Base-by-base conservation (phyloP, 2,113 vertebrate genomes). In the Osmerus eperlanus region DNA sequence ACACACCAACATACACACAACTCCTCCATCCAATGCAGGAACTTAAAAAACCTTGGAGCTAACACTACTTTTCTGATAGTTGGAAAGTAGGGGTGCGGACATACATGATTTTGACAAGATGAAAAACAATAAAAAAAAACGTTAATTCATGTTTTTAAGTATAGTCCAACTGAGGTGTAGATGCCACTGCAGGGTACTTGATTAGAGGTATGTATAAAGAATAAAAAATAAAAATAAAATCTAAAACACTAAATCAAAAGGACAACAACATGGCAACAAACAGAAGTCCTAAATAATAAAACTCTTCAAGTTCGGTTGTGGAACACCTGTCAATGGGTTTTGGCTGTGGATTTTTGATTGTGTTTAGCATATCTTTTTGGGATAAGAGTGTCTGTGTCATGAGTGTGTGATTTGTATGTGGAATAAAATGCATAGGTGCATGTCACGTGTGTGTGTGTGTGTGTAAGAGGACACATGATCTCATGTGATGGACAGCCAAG, bases 161-260 rank as follows among this genome's bases (percentile, higher is more conserved):
- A 89, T 86, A 83, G 80, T 89, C 87, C 85, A 89, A 83, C 85
- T 91, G 90, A 92, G 91, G 91, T 91, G 86, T 88, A 86, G 85
- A 89, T 84, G 88, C 87, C 88, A 87, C 84, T 88, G 89, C 81
- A 84, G 85, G 85, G 87, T 88, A 83, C 65, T 84, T 85, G 81
- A 87, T 89, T 87, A 89, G 90, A 92, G 90, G 89, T 92, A 91
- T 89, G 88, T 88, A 89, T 88, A 85, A 90, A 87, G 79, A 85
- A 71, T 78, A 82, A 80, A 80, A 81, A 83, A 52, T 82, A 87
- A 60, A 81, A 85, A 54, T 87, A 73, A 79, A 86, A 84, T 80
- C 80, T 86, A 86, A 88, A 86, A 80, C 77, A 87, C 79, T 83
- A 84, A 86, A 83, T 76, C 82, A 84, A 87, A 87, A 85, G 85